Base-by-base conservation (phyloP, 2,888 invertebrate genomes). In the Chouioia cunea region DNA sequence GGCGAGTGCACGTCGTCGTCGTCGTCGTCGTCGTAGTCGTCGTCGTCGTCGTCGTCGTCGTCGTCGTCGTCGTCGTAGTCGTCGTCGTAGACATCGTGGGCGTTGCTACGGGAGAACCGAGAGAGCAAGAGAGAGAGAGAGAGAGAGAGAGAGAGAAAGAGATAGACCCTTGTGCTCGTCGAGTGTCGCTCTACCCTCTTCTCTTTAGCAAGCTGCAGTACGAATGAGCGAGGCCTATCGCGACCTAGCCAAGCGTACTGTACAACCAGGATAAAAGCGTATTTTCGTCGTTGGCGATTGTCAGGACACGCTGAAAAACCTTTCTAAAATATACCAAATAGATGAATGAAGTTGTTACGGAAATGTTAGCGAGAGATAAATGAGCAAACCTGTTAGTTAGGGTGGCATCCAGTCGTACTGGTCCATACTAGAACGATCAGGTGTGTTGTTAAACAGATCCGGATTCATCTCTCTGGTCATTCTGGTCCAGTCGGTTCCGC, bases 161-260 rank as follows among this genome's bases (percentile, higher is more conserved):
- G 85, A 85, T 85, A 84, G 85, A 85, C 85, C 85, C 85, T 85
- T 84, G 84, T 83, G 80, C 75, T 70, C 71, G 77, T 85, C 80
- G 83, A 85, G 83, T 83, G 85, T 85, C 85, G 85, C 84, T 18
- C 52, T 46, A 27, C 56, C 44, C 60, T 65, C 62, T 53, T n/a
- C 63, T 54, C 22, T 43, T 15, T 43, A 8, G 16, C 20, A 2
- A 52, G 46, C 59, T 27, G 20, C n/a, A 27, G n/a, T 47, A 4
- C 20, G 14, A 3, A 12, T 10, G 4, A 3, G 36, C 36, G 36
- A 36, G 36, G 36, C 10, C 36, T 36, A 36, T 36, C 36, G 36
- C 36, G 36, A 36, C 10, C 36, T 10, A 36, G 36, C 36, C 36
- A 10, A 36, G 36, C 36, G 36, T 36, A 10, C 36, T 36, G 36